Conservation (phyloP, 2,113 vertebrate species). For the Heptranchias perlo region DNA sequence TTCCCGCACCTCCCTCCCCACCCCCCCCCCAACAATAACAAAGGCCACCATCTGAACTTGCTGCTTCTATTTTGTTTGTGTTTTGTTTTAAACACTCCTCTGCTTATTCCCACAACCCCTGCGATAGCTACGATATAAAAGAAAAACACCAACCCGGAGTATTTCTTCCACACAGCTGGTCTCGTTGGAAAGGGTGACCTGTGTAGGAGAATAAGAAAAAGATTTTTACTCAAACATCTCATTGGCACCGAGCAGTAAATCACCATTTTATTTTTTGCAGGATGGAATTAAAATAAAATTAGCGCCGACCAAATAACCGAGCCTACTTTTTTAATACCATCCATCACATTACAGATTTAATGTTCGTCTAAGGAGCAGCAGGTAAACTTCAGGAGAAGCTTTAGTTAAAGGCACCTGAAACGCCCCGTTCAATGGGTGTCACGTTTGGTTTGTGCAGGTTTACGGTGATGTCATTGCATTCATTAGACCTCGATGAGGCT, state of each 20-base stretch:
- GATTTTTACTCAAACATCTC: neutral
- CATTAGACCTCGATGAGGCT: neutral
- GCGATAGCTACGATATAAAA: constrained; percentile 10
- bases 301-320: neutral
- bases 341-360: neutral
- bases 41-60: neutral
- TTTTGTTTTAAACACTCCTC: neutral
- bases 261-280: neutral
- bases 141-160: constrained; percentile 74
- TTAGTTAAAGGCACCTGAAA: neutral
- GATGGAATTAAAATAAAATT: neutral
- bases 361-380: neutral
- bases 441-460: neutral
- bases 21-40: no score
- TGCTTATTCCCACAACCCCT: no score
- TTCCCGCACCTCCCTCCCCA: no score
- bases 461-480: neutral
- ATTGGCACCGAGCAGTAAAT: neutral
- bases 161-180: constrained; percentile 97
- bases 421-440: neutral
- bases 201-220: constrained; percentile 50
- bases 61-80: no score
- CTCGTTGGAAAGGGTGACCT: constrained; percentile 87
- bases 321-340: neutral
- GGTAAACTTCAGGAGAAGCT: neutral